A percentile compares a stretch with the other conserved stretches of the same genome.
phyloP scores from a whole-genome alignment of 2,113 vertebrate genomes.

The Petrocephalus microphthalmus region DNA sequence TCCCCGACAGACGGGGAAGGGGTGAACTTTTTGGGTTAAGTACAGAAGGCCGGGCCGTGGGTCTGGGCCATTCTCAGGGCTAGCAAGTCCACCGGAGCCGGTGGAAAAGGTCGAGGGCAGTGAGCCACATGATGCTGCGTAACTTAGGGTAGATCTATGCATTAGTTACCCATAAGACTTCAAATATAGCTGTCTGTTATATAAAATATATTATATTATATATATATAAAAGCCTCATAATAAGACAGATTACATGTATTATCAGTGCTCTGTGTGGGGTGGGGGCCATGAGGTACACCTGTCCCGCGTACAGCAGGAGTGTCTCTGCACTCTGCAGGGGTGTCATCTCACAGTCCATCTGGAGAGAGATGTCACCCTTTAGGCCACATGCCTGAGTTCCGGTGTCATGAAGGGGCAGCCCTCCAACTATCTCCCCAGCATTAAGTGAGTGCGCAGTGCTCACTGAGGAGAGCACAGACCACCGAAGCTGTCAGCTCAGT shows the following conservation, averaged over 20 bases:
- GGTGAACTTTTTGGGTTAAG: slow-evolving; percentile 57
- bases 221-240: background rate
- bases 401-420: background rate
- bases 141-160: background rate
- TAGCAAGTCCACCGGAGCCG: slow-evolving; percentile 36
- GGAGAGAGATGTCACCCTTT: slow-evolving; percentile 24
- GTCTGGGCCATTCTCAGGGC: slow-evolving; percentile 37
- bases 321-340: slow-evolving; percentile 6
- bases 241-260: background rate
- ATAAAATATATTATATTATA: background rate
- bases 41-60: slow-evolving; percentile 47
- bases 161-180: background rate
- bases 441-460: background rate
- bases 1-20: slow-evolving; percentile 56
- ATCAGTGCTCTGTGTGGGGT: background rate
- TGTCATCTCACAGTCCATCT: slow-evolving; percentile 32
- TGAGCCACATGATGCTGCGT: slow-evolving; percentile 43
- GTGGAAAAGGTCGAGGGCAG: slow-evolving; percentile 44
- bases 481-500: background rate
- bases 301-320: background rate
- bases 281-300: background rate
- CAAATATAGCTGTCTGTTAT: background rate
- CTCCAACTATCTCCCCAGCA: background rate
- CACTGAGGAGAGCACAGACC: background rate
- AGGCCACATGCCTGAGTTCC: slow-evolving; percentile 31